phyloP scores from a whole-genome alignment of 2,888 invertebrate species.

The Lypha dubia region DNA sequence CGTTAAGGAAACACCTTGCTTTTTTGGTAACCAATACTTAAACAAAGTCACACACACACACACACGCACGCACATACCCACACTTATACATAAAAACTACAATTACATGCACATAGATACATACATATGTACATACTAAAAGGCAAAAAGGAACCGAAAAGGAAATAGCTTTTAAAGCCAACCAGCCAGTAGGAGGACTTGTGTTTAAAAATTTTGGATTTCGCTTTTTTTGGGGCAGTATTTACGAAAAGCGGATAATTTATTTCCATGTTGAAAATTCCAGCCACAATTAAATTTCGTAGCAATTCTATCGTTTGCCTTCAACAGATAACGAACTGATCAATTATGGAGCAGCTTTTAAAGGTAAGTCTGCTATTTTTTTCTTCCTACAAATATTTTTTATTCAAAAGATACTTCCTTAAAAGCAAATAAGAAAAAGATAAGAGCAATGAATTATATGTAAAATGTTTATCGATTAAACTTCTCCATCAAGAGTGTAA shows the following conservation, averaged over 20 bases:
- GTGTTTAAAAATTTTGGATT: slow-evolving; percentile 1
- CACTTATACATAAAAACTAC: not conserved
- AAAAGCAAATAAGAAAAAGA: not conserved
- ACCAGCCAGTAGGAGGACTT: not conserved
- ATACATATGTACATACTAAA: too few relatives aligned
- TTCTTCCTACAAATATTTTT: not conserved
- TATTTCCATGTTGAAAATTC: slow-evolving; percentile 33
- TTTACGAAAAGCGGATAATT: not conserved
- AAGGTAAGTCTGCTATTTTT: slow-evolving; percentile 48
- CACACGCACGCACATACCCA: not conserved
- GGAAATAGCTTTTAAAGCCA: slow-evolving; percentile 17
- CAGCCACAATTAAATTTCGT: slow-evolving; percentile 14
- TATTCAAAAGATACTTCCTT: not conserved
- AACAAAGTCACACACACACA: slow-evolving; percentile 3
- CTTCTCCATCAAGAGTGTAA: not conserved
- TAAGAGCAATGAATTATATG: not conserved
- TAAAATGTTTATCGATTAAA: slow-evolving; percentile 24
- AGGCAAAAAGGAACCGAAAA: not conserved
- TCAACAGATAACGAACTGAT: slow-evolving; percentile 10
- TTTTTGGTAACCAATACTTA: slow-evolving; percentile 58
- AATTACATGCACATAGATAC: not conserved
- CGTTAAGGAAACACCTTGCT: slow-evolving; percentile 70
- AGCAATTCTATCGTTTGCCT: slow-evolving; percentile 7
- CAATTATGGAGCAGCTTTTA: slow-evolving; percentile 54
- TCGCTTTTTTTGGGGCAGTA: not conserved